Percentiles rank a stretch among this genome's conserved stretches.
These are phyloP conservation scores for Apamea sordens DNA, from an alignment of 2,888 invertebrate genomes.

Conservation along the genomic window DNA sequence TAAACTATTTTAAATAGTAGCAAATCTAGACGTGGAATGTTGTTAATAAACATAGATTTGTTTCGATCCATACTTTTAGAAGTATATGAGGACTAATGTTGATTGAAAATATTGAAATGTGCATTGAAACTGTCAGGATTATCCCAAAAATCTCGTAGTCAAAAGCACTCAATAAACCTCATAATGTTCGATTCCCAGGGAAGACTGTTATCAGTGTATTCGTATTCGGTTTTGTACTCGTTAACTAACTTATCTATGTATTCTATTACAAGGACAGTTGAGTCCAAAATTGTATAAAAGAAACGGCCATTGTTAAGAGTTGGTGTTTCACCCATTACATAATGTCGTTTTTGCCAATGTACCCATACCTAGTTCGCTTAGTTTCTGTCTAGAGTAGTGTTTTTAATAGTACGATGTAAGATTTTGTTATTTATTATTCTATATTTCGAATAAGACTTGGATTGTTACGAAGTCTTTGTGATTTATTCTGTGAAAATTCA, in stretches of 20 bases:
- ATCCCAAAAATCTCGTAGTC: conserved; percentile 6
- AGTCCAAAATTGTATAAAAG: conserved; percentile 61
- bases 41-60: conserved; percentile 33
- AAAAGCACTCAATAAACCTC: conserved; percentile 15
- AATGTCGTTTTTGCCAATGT: conserved; percentile 79
- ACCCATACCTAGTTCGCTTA: conserved; percentile 82
- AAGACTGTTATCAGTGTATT: conserved; percentile 45
- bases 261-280: conserved; percentile 55
- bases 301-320: conserved; percentile 60
- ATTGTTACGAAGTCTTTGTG: conserved; percentile 83
- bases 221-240: conserved; percentile 57
- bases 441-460: conserved; percentile 87
- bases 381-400: conserved; percentile 84
- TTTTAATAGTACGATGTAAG: conserved; percentile 81
- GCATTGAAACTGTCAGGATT: background rate
- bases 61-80: conserved; percentile 48
- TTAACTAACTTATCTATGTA: conserved; percentile 59
- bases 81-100: conserved; percentile 29
- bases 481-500: conserved; percentile 80
- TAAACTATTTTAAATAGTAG: conserved; percentile 50
- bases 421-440: conserved; percentile 90
- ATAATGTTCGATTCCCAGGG: conserved; percentile 43
- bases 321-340: conserved; percentile 57
- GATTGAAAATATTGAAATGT: background rate
- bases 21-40: conserved; percentile 41